These are phyloP conservation scores for Prochilodus magdalenae DNA, from an alignment of 2,113 vertebrate genomes.

Conservation along the genomic window DNA sequence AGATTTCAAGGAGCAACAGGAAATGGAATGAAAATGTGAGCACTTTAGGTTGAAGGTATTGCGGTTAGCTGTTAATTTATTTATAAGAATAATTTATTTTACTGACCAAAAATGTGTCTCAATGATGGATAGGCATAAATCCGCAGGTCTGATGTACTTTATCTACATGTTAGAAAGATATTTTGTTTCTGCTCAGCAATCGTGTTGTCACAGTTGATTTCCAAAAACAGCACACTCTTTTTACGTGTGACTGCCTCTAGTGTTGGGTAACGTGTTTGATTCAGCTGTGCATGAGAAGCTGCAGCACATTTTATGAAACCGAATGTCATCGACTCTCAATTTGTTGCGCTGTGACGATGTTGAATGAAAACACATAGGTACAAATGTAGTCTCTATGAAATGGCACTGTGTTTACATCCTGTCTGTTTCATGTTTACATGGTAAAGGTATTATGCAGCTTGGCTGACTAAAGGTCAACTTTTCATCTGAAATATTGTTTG, in stretches of 20 bases:
- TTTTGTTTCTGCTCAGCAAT: conserved; percentile 25
- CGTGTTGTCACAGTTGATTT: conserved; percentile 12
- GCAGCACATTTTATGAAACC: conserved; percentile 24
- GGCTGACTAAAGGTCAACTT: conserved; percentile 34
- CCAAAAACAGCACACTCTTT: too few species aligned
- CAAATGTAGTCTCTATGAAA: conserved; percentile 30
- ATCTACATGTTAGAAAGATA: neutral
- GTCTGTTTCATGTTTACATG: conserved; percentile 21
- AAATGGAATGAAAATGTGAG: conserved; percentile 45
- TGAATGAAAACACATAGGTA: conserved; percentile 1
- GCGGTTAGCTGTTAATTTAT: conserved; percentile 22
- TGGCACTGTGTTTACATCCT: conserved; percentile 34
- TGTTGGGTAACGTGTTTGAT: conserved; percentile 11
- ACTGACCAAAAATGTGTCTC: conserved; percentile 28
- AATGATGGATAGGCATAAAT: neutral
- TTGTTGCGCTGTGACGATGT: conserved; percentile 12
- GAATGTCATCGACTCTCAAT: neutral
- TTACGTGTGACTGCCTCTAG: too few species aligned
- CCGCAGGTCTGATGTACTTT: conserved; percentile 25
- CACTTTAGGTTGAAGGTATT: conserved; percentile 39
- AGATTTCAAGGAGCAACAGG: conserved; percentile 26
- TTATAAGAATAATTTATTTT: neutral
- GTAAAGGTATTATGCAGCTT: conserved; percentile 45
- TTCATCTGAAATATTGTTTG: conserved; percentile 26
- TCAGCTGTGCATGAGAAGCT: conserved; percentile 36